Conservation (phyloP, 1,140 invertebrate genomes). For the Brachionus angularis region DNA sequence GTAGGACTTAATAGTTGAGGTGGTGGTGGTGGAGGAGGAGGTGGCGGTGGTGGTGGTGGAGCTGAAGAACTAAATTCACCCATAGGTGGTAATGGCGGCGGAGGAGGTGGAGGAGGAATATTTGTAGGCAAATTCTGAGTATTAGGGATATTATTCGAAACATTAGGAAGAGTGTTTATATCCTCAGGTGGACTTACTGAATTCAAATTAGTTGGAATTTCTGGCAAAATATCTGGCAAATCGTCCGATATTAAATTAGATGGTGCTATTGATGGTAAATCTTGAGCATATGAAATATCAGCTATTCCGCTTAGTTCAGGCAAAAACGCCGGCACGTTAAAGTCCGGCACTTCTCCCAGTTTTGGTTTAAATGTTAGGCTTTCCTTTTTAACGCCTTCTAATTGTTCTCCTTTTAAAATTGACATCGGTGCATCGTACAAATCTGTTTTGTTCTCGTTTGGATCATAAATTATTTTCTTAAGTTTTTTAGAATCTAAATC, state of each 20-base stretch:
- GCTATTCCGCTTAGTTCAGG: slow-evolving; percentile 35
- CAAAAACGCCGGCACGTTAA: slow-evolving; percentile 40
- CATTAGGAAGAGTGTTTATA: not conserved
- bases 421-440: slow-evolving; percentile 15
- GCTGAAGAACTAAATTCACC: not conserved
- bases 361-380: slow-evolving; percentile 39
- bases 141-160: no score
- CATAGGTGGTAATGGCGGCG: slow-evolving; percentile 32
- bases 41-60: slow-evolving; percentile 28
- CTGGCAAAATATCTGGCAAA: slow-evolving; percentile 33
- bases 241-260: slow-evolving; percentile 35
- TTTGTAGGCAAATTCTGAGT: not conserved
- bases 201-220: slow-evolving; percentile 5
- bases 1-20: not conserved
- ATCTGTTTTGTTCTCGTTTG: slow-evolving; percentile 3
- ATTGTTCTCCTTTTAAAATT: slow-evolving; percentile 38
- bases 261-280: slow-evolving; percentile 37
- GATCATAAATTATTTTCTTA: slow-evolving; percentile 20
- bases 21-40: not conserved
- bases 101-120: not conserved
- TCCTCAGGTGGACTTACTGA: not conserved
- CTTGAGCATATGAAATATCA: slow-evolving; percentile 38
- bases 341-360: slow-evolving; percentile 36
- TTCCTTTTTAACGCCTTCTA: slow-evolving; percentile 11
- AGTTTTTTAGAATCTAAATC: slow-evolving; percentile 20